A percentile compares a stretch with the other conserved stretches of the same genome.
phyloP scores from a whole-genome alignment of 2,797 vertebrate genomes.

The Paramormyrops hopkinsi region DNA sequence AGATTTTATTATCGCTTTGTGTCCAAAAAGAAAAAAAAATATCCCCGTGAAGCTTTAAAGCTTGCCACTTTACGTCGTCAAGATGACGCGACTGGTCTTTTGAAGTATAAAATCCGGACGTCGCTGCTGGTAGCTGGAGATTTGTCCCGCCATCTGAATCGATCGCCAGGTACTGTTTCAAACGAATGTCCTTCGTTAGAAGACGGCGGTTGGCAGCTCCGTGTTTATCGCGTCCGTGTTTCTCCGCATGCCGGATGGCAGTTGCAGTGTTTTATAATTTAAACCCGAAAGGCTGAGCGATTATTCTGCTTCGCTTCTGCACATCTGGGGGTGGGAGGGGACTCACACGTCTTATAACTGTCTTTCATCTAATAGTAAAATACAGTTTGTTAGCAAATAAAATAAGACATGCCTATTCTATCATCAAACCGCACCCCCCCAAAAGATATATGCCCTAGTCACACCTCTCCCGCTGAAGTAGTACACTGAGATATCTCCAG shows the following conservation, averaged over 20 bases:
- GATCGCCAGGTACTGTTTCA: neutral
- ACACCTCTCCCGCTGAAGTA: neutral
- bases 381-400: neutral
- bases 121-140: neutral
- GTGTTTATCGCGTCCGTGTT: neutral
- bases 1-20: neutral
- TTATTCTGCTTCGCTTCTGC: neutral
- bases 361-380: neutral
- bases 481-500: neutral
- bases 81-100: neutral
- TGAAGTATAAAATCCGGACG: neutral
- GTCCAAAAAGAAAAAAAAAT: neutral
- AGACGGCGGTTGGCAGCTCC: neutral
- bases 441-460: neutral
- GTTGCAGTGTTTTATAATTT: neutral
- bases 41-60: neutral
- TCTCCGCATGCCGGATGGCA: neutral
- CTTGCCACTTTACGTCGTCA: neutral
- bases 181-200: neutral
- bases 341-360: neutral
- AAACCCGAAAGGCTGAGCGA: neutral
- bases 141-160: neutral
- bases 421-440: neutral
- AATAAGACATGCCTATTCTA: neutral
- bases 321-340: neutral